A percentile compares a stretch with the other conserved stretches of the same genome.
Evolutionary conservation across 92 coral and sea anemone species (phyloP).

Genomic region (Porites evermanni): DNA sequence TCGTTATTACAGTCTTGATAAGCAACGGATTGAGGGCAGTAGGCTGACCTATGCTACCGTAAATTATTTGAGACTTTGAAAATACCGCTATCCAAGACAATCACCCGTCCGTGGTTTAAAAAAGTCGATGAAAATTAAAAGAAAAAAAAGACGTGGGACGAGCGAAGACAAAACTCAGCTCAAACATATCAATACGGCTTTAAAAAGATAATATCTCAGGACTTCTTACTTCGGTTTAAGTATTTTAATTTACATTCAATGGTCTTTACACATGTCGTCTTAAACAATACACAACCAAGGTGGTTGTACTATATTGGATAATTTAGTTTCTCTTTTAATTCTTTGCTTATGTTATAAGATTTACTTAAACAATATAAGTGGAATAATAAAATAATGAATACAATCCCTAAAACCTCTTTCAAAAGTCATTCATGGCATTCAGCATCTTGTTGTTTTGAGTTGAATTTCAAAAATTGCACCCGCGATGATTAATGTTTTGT

Average conservation of each 20-base stretch:
- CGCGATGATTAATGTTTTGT: too few species aligned
- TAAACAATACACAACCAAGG: neutral
- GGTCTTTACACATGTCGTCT: constrained; percentile 54
- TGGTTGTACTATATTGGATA: constrained; percentile 9
- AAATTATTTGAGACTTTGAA: too few species aligned
- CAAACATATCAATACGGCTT: neutral
- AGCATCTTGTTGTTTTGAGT: neutral
- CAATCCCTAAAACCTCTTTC: constrained; percentile 17
- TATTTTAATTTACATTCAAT: constrained; percentile 14
- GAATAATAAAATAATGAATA: neutral
- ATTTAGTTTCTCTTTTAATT: neutral
- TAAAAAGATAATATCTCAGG: neutral
- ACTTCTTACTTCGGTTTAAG: neutral
- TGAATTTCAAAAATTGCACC: neutral
- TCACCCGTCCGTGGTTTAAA: too few species aligned
- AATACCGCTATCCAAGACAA: too few species aligned
- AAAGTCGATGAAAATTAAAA: too few species aligned
- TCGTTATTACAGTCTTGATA: too few species aligned
- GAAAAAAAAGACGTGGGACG: too few species aligned
- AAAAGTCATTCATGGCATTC: neutral
- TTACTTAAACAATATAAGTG: neutral
- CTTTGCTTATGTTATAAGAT: neutral
- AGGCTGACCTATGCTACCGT: too few species aligned
- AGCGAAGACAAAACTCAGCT: too few species aligned
- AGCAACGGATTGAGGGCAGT: too few species aligned